These are phyloP conservation scores for Elaeidobius kamerunicus DNA, from an alignment of 2,888 invertebrate species.

Conservation along the genomic window DNA sequence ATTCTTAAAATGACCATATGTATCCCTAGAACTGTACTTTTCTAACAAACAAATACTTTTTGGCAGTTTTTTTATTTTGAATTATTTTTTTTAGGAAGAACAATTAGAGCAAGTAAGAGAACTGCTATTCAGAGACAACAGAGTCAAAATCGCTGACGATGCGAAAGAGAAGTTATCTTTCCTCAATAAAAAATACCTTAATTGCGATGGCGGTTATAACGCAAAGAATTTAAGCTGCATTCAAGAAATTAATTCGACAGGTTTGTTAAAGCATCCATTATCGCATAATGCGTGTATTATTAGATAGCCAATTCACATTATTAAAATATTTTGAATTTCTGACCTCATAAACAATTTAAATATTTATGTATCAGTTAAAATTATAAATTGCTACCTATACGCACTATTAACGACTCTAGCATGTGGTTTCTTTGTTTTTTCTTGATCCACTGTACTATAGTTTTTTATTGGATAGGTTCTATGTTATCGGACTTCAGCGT, in stretches of 20 bases:
- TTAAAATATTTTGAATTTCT: too few relatives aligned
- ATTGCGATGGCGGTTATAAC: slow-evolving; percentile 27
- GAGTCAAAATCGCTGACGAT: slow-evolving; percentile 31
- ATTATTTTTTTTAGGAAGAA: slow-evolving; percentile 25
- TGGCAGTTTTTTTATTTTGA: too few relatives aligned
- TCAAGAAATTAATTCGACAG: slow-evolving; percentile 76
- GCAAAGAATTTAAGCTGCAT: slow-evolving; percentile 54
- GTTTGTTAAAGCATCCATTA: slow-evolving; percentile 43
- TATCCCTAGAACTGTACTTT: too few relatives aligned
- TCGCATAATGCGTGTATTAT: too few relatives aligned
- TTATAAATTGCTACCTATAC: too few relatives aligned
- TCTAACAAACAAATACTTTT: too few relatives aligned
- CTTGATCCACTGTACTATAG: neutral
- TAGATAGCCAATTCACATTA: too few relatives aligned
- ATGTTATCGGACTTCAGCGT: slow-evolving; percentile 76
- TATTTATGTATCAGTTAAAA: too few relatives aligned
- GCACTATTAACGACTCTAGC: too few relatives aligned
- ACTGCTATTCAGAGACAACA: slow-evolving; percentile 28
- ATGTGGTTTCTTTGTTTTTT: slow-evolving; percentile 2
- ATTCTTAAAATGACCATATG: too few relatives aligned
- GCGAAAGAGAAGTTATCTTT: slow-evolving; percentile 69
- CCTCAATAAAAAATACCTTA: slow-evolving; percentile 56
- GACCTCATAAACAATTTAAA: too few relatives aligned
- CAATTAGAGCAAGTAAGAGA: slow-evolving; percentile 30
- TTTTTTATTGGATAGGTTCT: slow-evolving; percentile 55